phyloP scores from a whole-genome alignment of 2,888 invertebrate species.

The Hoplodrina blanda region DNA sequence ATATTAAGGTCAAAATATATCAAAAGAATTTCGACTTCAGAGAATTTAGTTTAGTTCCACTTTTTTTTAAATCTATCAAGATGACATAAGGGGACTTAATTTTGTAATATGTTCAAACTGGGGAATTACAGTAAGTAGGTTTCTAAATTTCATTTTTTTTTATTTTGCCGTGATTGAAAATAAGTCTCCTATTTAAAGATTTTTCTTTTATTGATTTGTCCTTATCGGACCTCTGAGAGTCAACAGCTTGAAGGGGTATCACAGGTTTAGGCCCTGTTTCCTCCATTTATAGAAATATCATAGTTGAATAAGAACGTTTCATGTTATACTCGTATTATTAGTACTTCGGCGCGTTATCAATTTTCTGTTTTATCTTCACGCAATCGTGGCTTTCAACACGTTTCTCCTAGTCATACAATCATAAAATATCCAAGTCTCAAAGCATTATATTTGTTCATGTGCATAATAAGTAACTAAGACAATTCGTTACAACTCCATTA shows the following conservation, averaged over 20 bases:
- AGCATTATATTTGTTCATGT: slow-evolving; percentile 48
- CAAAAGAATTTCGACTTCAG: not conserved
- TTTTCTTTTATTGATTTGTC: slow-evolving; percentile 15
- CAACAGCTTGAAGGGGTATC: not conserved
- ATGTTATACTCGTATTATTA: slow-evolving; percentile 12
- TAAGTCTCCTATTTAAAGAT: not conserved
- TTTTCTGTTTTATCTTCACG: slow-evolving; percentile 47
- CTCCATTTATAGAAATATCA: slow-evolving; percentile 7
- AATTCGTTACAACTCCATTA: slow-evolving; percentile 50
- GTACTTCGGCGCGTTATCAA: slow-evolving; percentile 32
- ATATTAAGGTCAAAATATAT: not conserved
- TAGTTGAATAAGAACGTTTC: slow-evolving; percentile 8
- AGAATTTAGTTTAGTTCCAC: not conserved
- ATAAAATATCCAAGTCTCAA: slow-evolving; percentile 45
- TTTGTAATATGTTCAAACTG: not conserved
- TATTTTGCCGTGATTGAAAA: not conserved
- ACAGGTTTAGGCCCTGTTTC: not conserved
- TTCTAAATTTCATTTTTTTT: not conserved
- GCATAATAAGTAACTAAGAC: slow-evolving; percentile 47
- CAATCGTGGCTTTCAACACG: slow-evolving; percentile 53
- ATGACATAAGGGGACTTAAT: not conserved
- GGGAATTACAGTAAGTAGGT: no score
- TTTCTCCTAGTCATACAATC: slow-evolving; percentile 41
- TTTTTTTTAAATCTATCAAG: not conserved
- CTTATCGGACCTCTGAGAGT: not conserved